Base-by-base conservation (phyloP, 2,113 vertebrate genomes). In the Taurulus bubalis region DNA sequence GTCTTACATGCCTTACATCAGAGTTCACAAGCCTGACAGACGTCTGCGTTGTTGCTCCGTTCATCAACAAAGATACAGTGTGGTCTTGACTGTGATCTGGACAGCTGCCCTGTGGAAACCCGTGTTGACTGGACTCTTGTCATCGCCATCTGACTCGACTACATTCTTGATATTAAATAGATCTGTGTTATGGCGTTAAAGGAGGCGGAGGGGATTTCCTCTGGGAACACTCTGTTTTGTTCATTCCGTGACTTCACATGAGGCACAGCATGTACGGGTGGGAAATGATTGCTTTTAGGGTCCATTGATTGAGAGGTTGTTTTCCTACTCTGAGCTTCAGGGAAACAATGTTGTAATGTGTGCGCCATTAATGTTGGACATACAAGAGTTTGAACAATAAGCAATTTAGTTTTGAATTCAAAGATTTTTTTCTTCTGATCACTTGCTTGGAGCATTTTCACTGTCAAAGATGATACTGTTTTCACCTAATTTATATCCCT, bases 61-160 rank as follows among this genome's bases (percentile, higher is more conserved):
- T 77, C 69, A 65, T 82, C 75, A 84, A 82, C 80, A 78, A 71
- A 87, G 85, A 62, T 71, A 64, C 71, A 68, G 76, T 79, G 78
- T 78, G 22, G 71, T 36, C 30, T 58, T 47, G 67, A 68, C 65
- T 82, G 80, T 15, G 72, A 62, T 78, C 47, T 71, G 70, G 74
- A 77, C 72, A 56, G 84, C 66, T 72, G 85, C 71, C 55, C 49
- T n/a, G 63, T 78, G 63, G 70, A 60, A 70, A 24, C 73, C 45
- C 18, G 16, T 26, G 68, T 71, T 66, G 70, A 18, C 80, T 45
- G 47, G 71, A 58, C 45, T 32, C 45, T 51, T 34, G 45, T 51
- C 65, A 30, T 28, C 40, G 63, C 62, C 56, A 55, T 58, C 47
- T 58, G 69, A 40, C 74, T 79, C 69, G 74, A 66, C 68, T 47